Conservation (phyloP, 2,113 vertebrate genomes). For the Paratilapia polleni region DNA sequence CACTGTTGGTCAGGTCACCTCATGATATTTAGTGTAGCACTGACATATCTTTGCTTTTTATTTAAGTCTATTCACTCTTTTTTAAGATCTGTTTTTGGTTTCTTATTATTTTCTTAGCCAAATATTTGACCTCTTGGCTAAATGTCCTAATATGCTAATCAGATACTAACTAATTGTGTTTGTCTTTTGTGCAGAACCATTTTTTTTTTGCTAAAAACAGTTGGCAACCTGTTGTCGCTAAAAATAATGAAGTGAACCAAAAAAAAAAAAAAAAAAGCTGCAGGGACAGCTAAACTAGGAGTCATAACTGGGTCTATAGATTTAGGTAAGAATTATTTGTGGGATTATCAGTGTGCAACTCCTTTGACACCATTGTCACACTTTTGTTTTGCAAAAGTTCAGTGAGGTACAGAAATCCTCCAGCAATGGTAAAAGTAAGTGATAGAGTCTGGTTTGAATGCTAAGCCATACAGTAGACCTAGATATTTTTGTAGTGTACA, state of each 20-base stretch:
- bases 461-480: neutral
- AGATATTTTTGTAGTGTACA: neutral
- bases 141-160: neutral
- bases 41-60: neutral
- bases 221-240: neutral
- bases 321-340: neutral
- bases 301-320: no score
- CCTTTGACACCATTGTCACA: neutral
- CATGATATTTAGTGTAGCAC: neutral
- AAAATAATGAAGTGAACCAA: accelerated
- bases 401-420: neutral
- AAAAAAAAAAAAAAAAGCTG: neutral
- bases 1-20: neutral
- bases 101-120: neutral
- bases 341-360: neutral
- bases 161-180: neutral
- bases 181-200: neutral
- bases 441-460: neutral
- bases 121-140: neutral
- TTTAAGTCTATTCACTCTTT: no score
- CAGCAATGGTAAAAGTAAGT: no score
- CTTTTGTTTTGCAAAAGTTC: neutral
- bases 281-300: neutral
- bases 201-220: neutral
- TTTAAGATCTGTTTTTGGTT: neutral